A percentile compares a stretch with the other conserved stretches of the same genome.
Conservation (phyloP, 2,113 vertebrate genomes). For the Hystrix brachyura region DNA sequence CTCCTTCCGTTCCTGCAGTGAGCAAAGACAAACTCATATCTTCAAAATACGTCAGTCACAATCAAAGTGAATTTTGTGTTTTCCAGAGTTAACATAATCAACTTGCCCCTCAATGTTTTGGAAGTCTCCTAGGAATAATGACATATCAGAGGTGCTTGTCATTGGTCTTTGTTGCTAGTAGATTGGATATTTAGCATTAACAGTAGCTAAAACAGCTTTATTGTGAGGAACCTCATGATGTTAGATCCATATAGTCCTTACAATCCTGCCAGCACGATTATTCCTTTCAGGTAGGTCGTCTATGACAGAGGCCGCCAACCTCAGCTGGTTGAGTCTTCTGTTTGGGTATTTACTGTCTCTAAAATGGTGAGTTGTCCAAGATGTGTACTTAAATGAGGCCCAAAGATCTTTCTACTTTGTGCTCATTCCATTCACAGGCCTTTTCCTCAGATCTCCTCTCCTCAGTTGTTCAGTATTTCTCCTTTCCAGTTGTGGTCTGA, state of each 20-base stretch:
- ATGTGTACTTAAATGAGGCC: background rate
- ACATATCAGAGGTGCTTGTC: background rate
- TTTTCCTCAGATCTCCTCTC: background rate
- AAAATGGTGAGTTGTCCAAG: too few relatives aligned
- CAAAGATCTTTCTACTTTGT: background rate
- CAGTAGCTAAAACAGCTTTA: background rate
- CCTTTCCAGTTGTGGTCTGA: background rate
- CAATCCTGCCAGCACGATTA: background rate
- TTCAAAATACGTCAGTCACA: background rate
- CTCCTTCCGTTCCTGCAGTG: background rate
- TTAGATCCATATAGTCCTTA: too few relatives aligned
- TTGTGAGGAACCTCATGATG: background rate
- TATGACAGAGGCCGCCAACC: background rate
- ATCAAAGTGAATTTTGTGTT: background rate
- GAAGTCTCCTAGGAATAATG: background rate
- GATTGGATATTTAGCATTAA: background rate
- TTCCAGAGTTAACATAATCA: background rate
- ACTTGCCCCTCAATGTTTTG: background rate
- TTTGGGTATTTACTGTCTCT: background rate
- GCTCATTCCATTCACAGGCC: background rate
- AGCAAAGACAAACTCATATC: background rate
- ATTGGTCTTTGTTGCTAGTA: background rate
- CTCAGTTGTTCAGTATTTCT: background rate
- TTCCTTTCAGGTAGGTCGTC: background rate
- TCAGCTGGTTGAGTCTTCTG: background rate